phyloP scores from a whole-genome alignment of 2,888 invertebrate species.

The Athrips mouffetella region DNA sequence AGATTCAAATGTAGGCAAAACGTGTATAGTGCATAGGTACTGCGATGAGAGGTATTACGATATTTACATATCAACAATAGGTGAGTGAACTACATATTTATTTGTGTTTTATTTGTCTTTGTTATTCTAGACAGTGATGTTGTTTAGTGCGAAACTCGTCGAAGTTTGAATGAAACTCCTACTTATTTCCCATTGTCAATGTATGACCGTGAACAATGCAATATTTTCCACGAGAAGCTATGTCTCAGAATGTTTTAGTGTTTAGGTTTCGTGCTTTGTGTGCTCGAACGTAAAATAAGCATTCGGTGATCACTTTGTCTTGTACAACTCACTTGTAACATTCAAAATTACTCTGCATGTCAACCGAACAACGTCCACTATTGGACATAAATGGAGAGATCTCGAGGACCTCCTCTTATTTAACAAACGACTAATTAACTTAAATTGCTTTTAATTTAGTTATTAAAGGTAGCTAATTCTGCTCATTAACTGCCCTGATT shows the following conservation, averaged over 20 bases:
- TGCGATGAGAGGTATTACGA: slow-evolving; percentile 94
- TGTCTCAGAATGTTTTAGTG: neutral
- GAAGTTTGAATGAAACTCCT: slow-evolving; percentile 24
- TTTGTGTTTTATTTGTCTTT: slow-evolving; percentile 63
- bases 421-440: too few species aligned
- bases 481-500: too few species aligned
- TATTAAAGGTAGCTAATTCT: too few species aligned
- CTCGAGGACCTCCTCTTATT: too few species aligned
- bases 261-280: neutral
- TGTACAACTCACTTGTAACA: too few species aligned
- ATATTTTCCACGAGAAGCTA: neutral
- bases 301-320: too few species aligned
- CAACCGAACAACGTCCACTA: too few species aligned
- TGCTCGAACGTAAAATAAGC: slow-evolving; percentile 1
- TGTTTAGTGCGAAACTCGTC: slow-evolving; percentile 21
- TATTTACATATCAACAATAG: slow-evolving; percentile 93
- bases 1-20: slow-evolving; percentile 94
- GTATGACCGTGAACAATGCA: neutral
- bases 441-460: too few species aligned
- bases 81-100: slow-evolving; percentile 78
- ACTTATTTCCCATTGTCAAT: slow-evolving; percentile 22
- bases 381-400: too few species aligned
- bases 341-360: too few species aligned
- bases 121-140: slow-evolving; percentile 56
- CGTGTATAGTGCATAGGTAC: slow-evolving; percentile 92